Percentiles rank a stretch among this genome's conserved stretches.
phyloP scores from a whole-genome alignment of 2,888 invertebrate species.

The Aproaerema taeniolella region DNA sequence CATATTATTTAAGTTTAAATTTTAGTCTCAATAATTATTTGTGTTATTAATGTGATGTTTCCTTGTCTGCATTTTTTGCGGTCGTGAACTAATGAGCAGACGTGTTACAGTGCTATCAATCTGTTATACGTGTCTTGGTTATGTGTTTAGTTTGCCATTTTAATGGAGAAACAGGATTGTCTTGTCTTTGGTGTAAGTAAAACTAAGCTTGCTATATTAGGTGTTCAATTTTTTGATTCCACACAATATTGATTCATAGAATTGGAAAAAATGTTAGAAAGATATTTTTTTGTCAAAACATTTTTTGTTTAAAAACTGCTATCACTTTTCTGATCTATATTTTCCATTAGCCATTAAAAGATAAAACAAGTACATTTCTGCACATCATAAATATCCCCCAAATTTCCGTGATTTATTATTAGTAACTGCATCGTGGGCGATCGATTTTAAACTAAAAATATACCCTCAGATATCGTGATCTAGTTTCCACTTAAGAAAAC shows the following conservation, averaged over 20 bases:
- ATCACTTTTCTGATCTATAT: too few relatives aligned
- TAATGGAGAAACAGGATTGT: constrained; percentile 34
- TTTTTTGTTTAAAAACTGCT: too few relatives aligned
- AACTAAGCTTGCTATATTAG: neutral
- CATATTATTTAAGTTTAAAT: too few relatives aligned
- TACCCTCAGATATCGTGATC: constrained; percentile 32
- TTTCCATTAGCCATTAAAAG: constrained; percentile 3
- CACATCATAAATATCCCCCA: neutral
- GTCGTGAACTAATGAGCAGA: constrained; percentile 3
- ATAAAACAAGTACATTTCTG: constrained; percentile 5
- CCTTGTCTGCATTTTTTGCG: constrained; percentile 26
- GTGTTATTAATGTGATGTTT: too few relatives aligned
- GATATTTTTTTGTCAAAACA: too few relatives aligned
- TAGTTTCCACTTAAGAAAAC: constrained; percentile 20
- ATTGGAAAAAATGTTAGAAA: too few relatives aligned
- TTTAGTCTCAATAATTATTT: too few relatives aligned
- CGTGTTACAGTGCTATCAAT: neutral
- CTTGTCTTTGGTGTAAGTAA: constrained; percentile 29
- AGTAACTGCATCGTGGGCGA: constrained; percentile 44
- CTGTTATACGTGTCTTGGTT: constrained; percentile 16
- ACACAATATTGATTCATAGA: neutral
- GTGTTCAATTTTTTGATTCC: neutral
- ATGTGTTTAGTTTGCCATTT: constrained; percentile 1
- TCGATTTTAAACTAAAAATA: constrained; percentile 47
- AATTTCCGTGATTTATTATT: constrained; percentile 14